Evolutionary conservation across 2,888 invertebrate genomes (phyloP).

Genomic region (Andrena bucephala): DNA sequence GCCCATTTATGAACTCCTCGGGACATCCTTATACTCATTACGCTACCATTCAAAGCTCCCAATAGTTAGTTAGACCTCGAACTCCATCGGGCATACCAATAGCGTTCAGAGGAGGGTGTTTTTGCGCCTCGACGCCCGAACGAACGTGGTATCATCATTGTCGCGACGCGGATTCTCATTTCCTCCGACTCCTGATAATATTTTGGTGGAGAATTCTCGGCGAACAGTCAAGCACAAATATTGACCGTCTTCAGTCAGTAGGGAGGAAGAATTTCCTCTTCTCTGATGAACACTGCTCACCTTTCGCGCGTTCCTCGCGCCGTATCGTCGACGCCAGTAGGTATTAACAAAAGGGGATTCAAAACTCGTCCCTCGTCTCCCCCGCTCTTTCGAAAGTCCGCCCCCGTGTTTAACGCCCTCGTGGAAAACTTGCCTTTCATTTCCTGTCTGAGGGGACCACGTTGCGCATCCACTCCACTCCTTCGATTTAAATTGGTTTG

Average conservation of each 20-base stretch:
- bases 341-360: conserved; percentile 55
- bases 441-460: conserved; percentile 42
- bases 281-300: conserved; percentile 28
- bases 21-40: conserved; percentile 46
- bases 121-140: conserved; percentile 34
- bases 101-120: conserved; percentile 40
- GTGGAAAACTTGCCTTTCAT: conserved; percentile 58
- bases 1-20: conserved; percentile 28
- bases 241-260: conserved; percentile 41
- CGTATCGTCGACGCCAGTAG: conserved; percentile 30
- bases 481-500: conserved; percentile 51
- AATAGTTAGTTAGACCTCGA: conserved; percentile 52
- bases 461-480: conserved; percentile 14
- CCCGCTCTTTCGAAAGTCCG: background rate
- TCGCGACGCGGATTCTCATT: conserved; percentile 43
- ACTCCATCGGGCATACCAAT: conserved; percentile 36
- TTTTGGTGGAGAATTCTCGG: conserved; percentile 33
- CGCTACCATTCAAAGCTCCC: conserved; percentile 36
- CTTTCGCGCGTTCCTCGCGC: conserved; percentile 13
- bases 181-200: conserved; percentile 48
- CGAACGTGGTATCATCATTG: conserved; percentile 46
- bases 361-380: conserved; percentile 30
- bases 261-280: conserved; percentile 38
- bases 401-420: conserved; percentile 44
- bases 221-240: conserved; percentile 44